Conservation (phyloP, 1,140 invertebrate species). For the Micrasema minimum region DNA sequence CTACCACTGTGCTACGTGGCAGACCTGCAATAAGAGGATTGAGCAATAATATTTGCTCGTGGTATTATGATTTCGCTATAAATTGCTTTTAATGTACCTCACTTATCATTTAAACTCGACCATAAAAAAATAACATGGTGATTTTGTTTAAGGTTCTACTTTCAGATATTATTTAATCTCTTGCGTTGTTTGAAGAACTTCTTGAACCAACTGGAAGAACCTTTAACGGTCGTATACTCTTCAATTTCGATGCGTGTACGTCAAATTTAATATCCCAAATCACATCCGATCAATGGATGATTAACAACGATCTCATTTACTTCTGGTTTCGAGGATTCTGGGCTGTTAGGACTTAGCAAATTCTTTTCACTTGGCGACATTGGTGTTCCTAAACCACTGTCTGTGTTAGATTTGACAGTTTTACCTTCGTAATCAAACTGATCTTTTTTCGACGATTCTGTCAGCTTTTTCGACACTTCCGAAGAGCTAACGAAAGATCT, state of each 20-base stretch:
- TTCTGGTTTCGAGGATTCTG: slow-evolving; percentile 36
- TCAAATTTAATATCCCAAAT: slow-evolving; percentile 66
- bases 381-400: slow-evolving; percentile 60
- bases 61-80: too few species aligned
- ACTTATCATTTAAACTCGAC: too few species aligned
- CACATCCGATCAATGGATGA: slow-evolving; percentile 68
- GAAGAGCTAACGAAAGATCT: background rate
- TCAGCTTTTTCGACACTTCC: slow-evolving; percentile 31
- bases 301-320: slow-evolving; percentile 56
- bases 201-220: slow-evolving; percentile 11
- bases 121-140: too few species aligned
- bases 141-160: too few species aligned
- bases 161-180: too few species aligned
- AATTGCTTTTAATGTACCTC: too few species aligned
- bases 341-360: slow-evolving; percentile 41
- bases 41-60: too few species aligned
- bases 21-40: too few species aligned
- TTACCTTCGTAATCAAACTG: slow-evolving; percentile 36
- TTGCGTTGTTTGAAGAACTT: slow-evolving; percentile 3
- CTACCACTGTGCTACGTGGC: too few species aligned
- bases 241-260: slow-evolving; percentile 62
- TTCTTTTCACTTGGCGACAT: slow-evolving; percentile 54
- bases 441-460: slow-evolving; percentile 18
- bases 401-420: slow-evolving; percentile 47
- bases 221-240: slow-evolving; percentile 60